Evolutionary conservation across 1,140 invertebrate species (phyloP), one percentile per base, ranked within the genome.

Genomic region (Lepeophtheirus salmonis): DNA sequence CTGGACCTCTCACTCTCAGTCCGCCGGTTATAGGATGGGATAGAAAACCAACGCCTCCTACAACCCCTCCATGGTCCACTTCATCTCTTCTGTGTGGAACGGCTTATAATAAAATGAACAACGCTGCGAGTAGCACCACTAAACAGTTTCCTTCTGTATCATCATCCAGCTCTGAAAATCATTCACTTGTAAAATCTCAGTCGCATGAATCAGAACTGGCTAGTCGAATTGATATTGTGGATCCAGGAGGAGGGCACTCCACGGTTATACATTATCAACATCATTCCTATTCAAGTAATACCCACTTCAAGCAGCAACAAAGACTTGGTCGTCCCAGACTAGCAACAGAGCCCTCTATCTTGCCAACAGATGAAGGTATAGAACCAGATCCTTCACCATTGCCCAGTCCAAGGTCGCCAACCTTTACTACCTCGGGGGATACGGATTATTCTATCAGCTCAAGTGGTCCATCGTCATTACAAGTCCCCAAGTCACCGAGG

Each of bases 181-280:
- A 77, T 68, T 79, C 84, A 16, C 74, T 91, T 57, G 86, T 82
- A 23, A 90, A 89, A 72, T 91, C 87, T 58, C 86, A 86, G 67
- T 91, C 88, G 24, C 86, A 91, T 70, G 88, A 92, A 73, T 89
- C 85, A 10, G 87, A 91, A 69, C 75, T 91, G 20, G 82, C 79
- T 23, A 81, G 73, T 63, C 67, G 70, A 24, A 67, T 71, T 76
- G 14, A 20, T n/a, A 18, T 6, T 6, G 3, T 52, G 3, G 16
- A 52, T 4, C 50, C 14, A 16, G 6, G 50, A 13, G 23, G 18
- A 24, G 16, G n/a, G n/a, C n/a, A n/a, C n/a, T n/a, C n/a, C n/a
- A n/a, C n/a, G n/a, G n/a, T n/a, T n/a, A n/a, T n/a, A n/a, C n/a
- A n/a, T n/a, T n/a, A n/a, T n/a, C n/a, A n/a, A n/a, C n/a, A n/a